These are phyloP conservation scores for Mus caroli DNA, from an alignment of 2,797 vertebrate species.

Conservation along the genomic window DNA sequence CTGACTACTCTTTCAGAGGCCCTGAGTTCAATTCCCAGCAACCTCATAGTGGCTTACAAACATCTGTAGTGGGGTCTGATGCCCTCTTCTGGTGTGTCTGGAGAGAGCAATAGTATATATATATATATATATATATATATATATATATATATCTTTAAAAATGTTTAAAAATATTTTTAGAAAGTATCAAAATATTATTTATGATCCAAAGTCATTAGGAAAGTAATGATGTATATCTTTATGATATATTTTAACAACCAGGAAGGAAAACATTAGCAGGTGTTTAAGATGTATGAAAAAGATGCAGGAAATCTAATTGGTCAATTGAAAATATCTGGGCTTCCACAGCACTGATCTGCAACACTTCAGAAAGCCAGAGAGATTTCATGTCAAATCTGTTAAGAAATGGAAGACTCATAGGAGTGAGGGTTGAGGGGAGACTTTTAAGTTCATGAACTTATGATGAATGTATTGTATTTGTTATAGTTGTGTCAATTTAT, in stretches of 20 bases:
- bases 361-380: constrained; percentile 32
- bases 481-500: constrained; percentile 60
- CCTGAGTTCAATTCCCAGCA: too few species aligned
- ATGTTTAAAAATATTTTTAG: neutral
- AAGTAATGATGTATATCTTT: constrained; percentile 17
- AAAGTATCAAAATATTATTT: neutral
- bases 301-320: neutral
- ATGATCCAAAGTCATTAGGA: constrained; percentile 37
- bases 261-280: constrained; percentile 6
- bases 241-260: constrained; percentile 35
- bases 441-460: constrained; percentile 62
- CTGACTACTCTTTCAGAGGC: too few species aligned
- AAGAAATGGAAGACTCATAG: neutral
- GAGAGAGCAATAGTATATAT: too few species aligned
- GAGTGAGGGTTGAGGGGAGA: neutral
- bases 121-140: too few species aligned
- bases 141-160: too few species aligned
- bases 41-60: too few species aligned
- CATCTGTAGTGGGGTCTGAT: too few species aligned
- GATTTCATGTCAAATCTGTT: constrained; percentile 28
- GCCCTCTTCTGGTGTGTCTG: too few species aligned
- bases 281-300: constrained; percentile 30
- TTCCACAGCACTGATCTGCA: neutral
- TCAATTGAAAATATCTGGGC: constrained; percentile 25
- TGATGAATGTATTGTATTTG: constrained; percentile 13